phyloP scores from a whole-genome alignment of 2,113 vertebrate genomes.

The Rhinogobius similis region DNA sequence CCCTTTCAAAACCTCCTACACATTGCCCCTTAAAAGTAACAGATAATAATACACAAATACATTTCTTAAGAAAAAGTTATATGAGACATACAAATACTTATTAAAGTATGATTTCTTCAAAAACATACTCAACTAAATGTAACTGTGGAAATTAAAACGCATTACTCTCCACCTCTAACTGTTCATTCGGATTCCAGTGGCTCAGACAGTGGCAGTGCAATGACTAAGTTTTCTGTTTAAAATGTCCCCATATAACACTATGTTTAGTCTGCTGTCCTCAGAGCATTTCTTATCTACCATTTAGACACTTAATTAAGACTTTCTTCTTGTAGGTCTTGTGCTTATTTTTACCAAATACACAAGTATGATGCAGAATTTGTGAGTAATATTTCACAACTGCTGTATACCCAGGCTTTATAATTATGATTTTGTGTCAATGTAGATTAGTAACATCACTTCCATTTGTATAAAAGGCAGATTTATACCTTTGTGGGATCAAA shows the following conservation, averaged over 20 bases:
- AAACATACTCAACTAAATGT: no score
- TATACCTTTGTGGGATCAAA: conserved; percentile 22
- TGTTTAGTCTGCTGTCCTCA: conserved; percentile 28
- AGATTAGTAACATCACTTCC: conserved; percentile 13
- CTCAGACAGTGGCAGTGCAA: background rate
- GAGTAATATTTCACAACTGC: background rate
- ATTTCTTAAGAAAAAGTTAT: no score
- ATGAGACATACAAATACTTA: no score
- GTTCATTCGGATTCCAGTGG: no score
- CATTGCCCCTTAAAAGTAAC: no score
- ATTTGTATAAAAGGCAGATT: conserved; percentile 21
- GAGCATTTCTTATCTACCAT: conserved; percentile 8
- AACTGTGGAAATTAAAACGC: no score
- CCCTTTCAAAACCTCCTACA: no score
- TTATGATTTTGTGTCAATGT: background rate
- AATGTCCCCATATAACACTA: background rate
- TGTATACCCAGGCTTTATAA: background rate
- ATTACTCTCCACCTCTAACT: no score
- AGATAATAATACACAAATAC: no score
- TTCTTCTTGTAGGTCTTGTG: conserved; percentile 7
- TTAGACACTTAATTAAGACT: background rate
- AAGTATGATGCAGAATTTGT: background rate
- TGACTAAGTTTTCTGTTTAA: conserved; percentile 13
- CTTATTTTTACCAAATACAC: background rate
- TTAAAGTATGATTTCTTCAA: no score